Base-by-base conservation (phyloP, 2,888 invertebrate species). In the Eilema depressum region DNA sequence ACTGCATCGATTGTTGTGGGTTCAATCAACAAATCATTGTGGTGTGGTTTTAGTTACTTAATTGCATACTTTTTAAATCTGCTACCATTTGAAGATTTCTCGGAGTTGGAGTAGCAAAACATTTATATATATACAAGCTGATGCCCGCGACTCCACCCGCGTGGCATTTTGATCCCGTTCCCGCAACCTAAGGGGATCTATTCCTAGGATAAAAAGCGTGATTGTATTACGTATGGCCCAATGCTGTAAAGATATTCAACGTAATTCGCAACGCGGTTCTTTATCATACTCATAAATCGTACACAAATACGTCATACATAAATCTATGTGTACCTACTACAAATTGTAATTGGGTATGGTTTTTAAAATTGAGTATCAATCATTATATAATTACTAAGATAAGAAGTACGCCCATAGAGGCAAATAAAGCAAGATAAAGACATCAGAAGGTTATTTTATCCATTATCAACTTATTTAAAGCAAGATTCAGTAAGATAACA, bases 401-500 rank as follows among this genome's bases (percentile, higher is more conserved):
- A 73, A 69, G 53, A 63, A 66, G 66, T 59, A 59, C 41, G 28
- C 65, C 62, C 12, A 28, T 66, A 70, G 67, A 80, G 67, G 75
- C 71, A 79, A 76, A 80, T 81, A 75, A 73, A 69, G 25, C 20
- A 28, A 57, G 65, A 65, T 69, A 75, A 78, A 75, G 71, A 68
- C 67, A 76, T 69, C 75, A 73, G 81, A 78, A 73, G 72, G 79
- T 63, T 66, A 74, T 76, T 75, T 78, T 86, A 87, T 79, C 81
- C 80, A 75, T 71, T 83, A 85, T 85, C 78, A 84, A 76, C 75
- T 75, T 66, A 76, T 73, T 81, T 76, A 69, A 81, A 73, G 75
- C 74, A 75, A 86, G 85, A 88, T 88, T 87, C 84, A 53, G 25
- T 41, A 62, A 41, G 75, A 83, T 85, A 84, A 84, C 68, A 63